Evolutionary conservation across 2,888 invertebrate species (phyloP).

Genomic region (Sthenelais limicola): DNA sequence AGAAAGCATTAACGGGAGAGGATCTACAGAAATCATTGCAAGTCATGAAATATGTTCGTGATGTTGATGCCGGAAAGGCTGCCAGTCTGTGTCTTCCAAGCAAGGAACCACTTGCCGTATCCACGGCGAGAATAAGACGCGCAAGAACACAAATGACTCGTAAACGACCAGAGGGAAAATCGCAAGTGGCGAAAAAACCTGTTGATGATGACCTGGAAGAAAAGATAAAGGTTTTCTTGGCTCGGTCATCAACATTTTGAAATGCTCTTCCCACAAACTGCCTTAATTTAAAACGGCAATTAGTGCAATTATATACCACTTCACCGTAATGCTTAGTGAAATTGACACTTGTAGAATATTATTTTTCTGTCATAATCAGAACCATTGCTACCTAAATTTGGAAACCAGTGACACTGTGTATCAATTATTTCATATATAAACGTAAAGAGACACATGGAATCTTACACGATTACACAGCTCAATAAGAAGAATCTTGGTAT

Average conservation of each 20-base stretch:
- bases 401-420: too few relatives aligned
- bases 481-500: too few relatives aligned
- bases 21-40: neutral
- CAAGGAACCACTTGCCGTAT: neutral
- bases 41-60: conserved; percentile 4
- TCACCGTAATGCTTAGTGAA: too few relatives aligned
- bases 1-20: neutral
- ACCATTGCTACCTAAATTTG: too few relatives aligned
- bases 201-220: neutral
- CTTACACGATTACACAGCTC: too few relatives aligned
- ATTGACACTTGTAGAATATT: too few relatives aligned
- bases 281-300: too few relatives aligned
- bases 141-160: neutral
- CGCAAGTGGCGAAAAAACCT: neutral
- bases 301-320: too few relatives aligned
- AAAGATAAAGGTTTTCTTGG: neutral
- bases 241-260: neutral
- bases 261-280: neutral
- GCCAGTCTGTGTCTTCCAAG: neutral
- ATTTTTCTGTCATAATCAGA: too few relatives aligned
- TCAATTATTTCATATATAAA: too few relatives aligned
- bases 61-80: neutral
- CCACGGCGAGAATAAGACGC: neutral
- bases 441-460: too few relatives aligned
- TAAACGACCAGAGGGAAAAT: neutral